A percentile compares a stretch with the other conserved stretches of the same genome.
Conservation (phyloP, 2,113 vertebrate genomes). For the Microtus ochrogaster region DNA sequence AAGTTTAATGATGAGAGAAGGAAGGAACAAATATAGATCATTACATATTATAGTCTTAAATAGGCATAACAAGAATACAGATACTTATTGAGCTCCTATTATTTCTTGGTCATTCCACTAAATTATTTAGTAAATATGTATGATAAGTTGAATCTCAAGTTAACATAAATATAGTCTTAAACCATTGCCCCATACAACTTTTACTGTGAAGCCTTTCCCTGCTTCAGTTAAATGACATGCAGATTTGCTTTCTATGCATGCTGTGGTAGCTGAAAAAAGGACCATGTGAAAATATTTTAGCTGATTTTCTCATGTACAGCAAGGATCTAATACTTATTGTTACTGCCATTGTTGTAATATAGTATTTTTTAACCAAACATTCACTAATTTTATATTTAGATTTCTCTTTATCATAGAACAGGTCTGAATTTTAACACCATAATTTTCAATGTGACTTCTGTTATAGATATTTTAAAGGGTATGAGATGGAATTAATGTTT, state of each 20-base stretch:
- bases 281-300: neutral
- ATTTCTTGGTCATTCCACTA: conserved; percentile 3
- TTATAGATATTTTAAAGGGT: neutral
- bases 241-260: neutral
- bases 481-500: conserved; percentile 3
- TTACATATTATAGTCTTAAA: neutral
- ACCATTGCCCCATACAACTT: neutral
- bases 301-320: neutral
- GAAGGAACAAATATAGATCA: neutral
- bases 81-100: neutral
- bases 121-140: neutral
- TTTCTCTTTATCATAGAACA: neutral
- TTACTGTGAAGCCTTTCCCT: neutral
- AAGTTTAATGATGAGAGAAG: conserved; percentile 30
- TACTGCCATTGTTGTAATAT: neutral
- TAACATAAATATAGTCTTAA: neutral
- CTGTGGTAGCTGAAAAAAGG: neutral
- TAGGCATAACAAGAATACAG: neutral
- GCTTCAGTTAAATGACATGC: neutral
- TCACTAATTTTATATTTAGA: neutral
- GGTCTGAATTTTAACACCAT: neutral
- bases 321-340: neutral
- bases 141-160: neutral
- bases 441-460: neutral
- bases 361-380: neutral